Base-by-base conservation (phyloP, 1,140 invertebrate genomes). In the Myzus persicae region DNA sequence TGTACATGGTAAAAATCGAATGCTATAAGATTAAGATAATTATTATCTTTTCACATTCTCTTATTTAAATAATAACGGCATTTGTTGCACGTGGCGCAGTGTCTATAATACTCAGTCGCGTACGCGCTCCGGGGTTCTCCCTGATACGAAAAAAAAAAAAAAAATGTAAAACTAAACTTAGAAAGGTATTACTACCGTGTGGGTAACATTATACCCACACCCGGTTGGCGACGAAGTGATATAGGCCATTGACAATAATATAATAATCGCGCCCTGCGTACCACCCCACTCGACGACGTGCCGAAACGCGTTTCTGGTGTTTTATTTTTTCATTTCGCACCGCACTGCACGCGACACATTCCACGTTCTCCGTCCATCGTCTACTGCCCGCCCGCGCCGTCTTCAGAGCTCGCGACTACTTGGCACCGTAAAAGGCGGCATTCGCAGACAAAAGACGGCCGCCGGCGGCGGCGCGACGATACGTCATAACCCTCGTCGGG, bases 391-490 rank as follows among this genome's bases (percentile, higher is more conserved):
- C 22, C 7, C 22, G 9, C 24, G 7, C 42, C 3, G 7, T 18
- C 40, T 2, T 3, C 40, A 40, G 40, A 31, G 38, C 24, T 42
- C 84, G 40, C 84, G 42, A 18, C 40, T 40, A 44, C 38, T 46
- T 44, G 2, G 46, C 46, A 76, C 87, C 87, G 87, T 89, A 89
- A 89, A 89, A 89, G 31, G n/a, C 87, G 87, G 87, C 87, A 89
- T 89, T 54, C 87, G 87, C 87, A 89, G 87, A 89, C 87, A 89
- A 54, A 89, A 89, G 87, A 89, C 87, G n/a, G n/a, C 42, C 9
- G 42, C 42, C 87, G 31, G 44, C 87, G 46, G 46, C 87, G 46
- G 4, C 36, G 22, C 46, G 87, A 87, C 85, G 46, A 46, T 87
- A 48, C 59, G n/a, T 67, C 59, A 67, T 89, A 54, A 89, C 87